These are phyloP conservation scores for Matsumyia berberina DNA, from an alignment of 2,888 invertebrate genomes.

Conservation along the genomic window DNA sequence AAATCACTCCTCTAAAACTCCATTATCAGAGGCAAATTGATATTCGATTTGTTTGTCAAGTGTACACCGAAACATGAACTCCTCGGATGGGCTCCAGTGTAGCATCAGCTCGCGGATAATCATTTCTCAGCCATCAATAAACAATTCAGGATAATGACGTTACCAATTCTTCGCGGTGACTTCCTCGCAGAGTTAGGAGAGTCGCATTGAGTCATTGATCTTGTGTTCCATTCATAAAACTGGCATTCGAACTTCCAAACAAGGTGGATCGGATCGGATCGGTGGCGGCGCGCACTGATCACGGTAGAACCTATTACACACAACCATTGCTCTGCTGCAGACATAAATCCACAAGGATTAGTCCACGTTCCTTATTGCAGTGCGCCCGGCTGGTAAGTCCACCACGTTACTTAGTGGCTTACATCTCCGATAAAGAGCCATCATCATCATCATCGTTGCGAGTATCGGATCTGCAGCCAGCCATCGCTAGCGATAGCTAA, in stretches of 20 bases:
- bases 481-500: slow-evolving; percentile 75
- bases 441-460: slow-evolving; percentile 73
- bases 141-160: slow-evolving; percentile 77
- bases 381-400: slow-evolving; percentile 19
- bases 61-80: slow-evolving; percentile 70
- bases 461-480: slow-evolving; percentile 68
- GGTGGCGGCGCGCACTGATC: slow-evolving; percentile 41
- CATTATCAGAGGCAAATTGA: slow-evolving; percentile 76
- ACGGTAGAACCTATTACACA: slow-evolving; percentile 8
- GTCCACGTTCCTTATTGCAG: slow-evolving; percentile 65
- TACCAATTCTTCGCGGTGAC: slow-evolving; percentile 73
- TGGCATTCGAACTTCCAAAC: slow-evolving; percentile 75
- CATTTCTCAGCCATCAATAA: slow-evolving; percentile 76
- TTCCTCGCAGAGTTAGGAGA: slow-evolving; percentile 73
- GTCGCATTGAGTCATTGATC: slow-evolving; percentile 76
- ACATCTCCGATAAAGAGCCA: slow-evolving; percentile 76
- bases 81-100: background rate
- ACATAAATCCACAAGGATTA: slow-evolving; percentile 76
- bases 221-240: slow-evolving; percentile 75
- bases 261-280: slow-evolving; percentile 68
- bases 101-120: slow-evolving; percentile 57
- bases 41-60: slow-evolving; percentile 74
- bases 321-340: slow-evolving; percentile 35
- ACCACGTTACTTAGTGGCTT: slow-evolving; percentile 72
- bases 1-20: slow-evolving; percentile 69